These are phyloP conservation scores for Palloptera scutellata DNA, from an alignment of 2,888 invertebrate species.

Conservation along the genomic window DNA sequence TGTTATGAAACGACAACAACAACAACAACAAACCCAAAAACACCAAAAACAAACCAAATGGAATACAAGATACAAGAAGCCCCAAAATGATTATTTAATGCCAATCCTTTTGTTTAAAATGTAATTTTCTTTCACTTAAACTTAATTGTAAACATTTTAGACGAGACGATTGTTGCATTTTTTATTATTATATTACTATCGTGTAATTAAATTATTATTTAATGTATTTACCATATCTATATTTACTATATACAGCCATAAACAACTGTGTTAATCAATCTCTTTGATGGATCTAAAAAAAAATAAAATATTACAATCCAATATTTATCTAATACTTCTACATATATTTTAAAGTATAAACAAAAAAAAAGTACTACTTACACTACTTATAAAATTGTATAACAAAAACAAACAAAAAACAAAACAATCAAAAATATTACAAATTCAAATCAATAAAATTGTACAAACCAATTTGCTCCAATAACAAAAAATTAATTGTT, in stretches of 20 bases:
- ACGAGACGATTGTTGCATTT: conserved; percentile 59
- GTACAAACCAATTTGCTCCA: conserved; percentile 61
- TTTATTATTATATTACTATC: conserved; percentile 44
- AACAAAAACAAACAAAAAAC: conserved; percentile 15
- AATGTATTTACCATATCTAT: conserved; percentile 14
- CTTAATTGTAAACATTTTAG: conserved; percentile 52
- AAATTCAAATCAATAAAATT: conserved; percentile 54
- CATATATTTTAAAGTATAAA: conserved; percentile 24
- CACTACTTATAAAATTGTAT: conserved; percentile 9
- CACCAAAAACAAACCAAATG: conserved; percentile 21
- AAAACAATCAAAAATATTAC: conserved; percentile 11
- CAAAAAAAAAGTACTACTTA: conserved; percentile 4
- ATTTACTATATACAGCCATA: background rate
- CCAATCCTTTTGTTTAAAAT: conserved; percentile 62
- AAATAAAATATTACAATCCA: conserved; percentile 19
- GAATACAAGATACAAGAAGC: too few relatives aligned
- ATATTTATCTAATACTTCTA: conserved; percentile 19
- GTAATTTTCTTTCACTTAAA: conserved; percentile 40
- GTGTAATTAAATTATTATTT: conserved; percentile 24
- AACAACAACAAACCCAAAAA: background rate
- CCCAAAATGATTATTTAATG: conserved; percentile 44
- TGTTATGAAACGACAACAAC: conserved; percentile 11
- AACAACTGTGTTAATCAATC: conserved; percentile 49
- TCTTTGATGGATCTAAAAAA: conserved; percentile 52
- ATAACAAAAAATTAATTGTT: conserved; percentile 44